Evolutionary conservation across 2,797 vertebrate genomes (phyloP).

Genomic region (Takifugu rubripes): DNA sequence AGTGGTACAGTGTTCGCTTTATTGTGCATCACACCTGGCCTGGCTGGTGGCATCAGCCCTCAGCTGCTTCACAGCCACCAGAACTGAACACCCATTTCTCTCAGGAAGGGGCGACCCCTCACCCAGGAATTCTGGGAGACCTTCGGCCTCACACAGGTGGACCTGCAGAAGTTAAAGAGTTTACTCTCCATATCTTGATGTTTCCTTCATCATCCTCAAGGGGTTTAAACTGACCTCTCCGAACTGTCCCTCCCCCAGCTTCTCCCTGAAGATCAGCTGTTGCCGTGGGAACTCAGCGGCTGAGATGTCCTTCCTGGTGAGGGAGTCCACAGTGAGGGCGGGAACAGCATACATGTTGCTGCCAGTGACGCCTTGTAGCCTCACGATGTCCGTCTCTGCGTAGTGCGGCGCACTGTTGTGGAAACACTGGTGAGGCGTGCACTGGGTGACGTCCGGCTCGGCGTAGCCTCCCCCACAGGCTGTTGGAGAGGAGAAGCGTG

Average conservation of each 20-base stretch:
- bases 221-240: slow-evolving; percentile 74
- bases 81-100: slow-evolving; percentile 62
- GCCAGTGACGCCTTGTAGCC: slow-evolving; percentile 87
- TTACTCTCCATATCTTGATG: background rate
- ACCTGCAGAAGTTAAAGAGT: slow-evolving; percentile 62
- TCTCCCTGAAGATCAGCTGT: slow-evolving; percentile 86
- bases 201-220: background rate
- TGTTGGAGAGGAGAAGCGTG: slow-evolving; percentile 29
- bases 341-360: slow-evolving; percentile 91
- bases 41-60: slow-evolving; percentile 80
- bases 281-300: slow-evolving; percentile 86
- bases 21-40: slow-evolving; percentile 71
- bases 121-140: slow-evolving; percentile 76
- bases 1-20: background rate
- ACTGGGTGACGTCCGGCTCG: slow-evolving; percentile 86
- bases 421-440: slow-evolving; percentile 87
- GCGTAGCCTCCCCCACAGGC: slow-evolving; percentile 85
- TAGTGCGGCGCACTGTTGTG: slow-evolving; percentile 85
- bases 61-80: slow-evolving; percentile 84
- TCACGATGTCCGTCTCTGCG: slow-evolving; percentile 85
- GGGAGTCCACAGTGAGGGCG: slow-evolving; percentile 85
- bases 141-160: slow-evolving; percentile 81
- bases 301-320: slow-evolving; percentile 87
- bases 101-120: slow-evolving; percentile 70
- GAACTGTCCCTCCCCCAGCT: slow-evolving; percentile 90